These are phyloP conservation scores for Numenius phaeopus DNA, from an alignment of 2,797 vertebrate genomes.

Conservation along the genomic window DNA sequence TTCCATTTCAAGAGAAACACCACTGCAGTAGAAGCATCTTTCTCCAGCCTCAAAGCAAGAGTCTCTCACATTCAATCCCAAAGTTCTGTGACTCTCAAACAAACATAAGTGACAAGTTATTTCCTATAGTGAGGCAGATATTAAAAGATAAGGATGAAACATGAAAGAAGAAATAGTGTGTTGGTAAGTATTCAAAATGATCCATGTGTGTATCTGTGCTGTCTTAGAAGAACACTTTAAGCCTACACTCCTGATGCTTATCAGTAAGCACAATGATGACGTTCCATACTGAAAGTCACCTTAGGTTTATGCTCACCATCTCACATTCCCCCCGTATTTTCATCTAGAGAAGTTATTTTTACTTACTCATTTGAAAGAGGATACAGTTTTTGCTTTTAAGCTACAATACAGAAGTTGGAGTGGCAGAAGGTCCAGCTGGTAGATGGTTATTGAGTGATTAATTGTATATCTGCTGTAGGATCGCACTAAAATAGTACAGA, in stretches of 20 bases:
- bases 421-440: not conserved
- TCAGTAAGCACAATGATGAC: not conserved
- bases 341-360: not conserved
- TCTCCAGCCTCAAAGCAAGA: not conserved
- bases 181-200: not conserved
- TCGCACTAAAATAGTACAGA: not conserved
- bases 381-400: not conserved
- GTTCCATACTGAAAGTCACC: not conserved
- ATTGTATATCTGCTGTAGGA: not conserved
- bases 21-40: not conserved
- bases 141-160: not conserved
- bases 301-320: not conserved
- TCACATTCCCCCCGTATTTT: not conserved
- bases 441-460: not conserved
- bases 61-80: not conserved
- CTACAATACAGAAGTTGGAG: not conserved
- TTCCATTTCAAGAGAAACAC: not conserved
- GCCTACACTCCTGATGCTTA: not conserved
- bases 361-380: not conserved
- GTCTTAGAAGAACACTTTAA: not conserved
- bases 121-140: not conserved
- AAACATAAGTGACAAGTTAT: not conserved
- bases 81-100: not conserved
- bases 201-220: not conserved
- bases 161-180: not conserved